Evolutionary conservation across 1,140 invertebrate genomes (phyloP), one percentile per base, ranked within the genome.

Genomic region (Ctenoplectra terminalis): DNA sequence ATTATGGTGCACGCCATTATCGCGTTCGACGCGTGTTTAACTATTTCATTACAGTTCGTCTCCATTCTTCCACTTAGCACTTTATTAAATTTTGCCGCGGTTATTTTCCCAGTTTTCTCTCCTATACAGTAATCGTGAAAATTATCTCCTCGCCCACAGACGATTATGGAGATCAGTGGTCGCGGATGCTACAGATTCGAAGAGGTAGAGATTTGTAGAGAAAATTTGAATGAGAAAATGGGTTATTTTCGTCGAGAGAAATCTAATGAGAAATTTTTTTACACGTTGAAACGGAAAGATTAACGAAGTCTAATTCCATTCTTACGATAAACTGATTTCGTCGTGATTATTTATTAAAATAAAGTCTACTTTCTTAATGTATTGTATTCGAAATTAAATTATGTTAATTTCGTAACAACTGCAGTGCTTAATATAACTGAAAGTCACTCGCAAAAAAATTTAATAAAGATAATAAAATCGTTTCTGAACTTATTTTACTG

Each of bases 141-240:
- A 73, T 56, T 40, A 73, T 64, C 48, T 80, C 11, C 58, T n/a
- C 46, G 69, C 3, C 3, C 26, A 0, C 56, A n/a, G 26, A 46
- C 63, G 40, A 43, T 80, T 80, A 73, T 80, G 69, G 69, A 73
- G 63, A 80, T 73, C 48, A 13, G 20, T 8, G 26, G 23, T 13
- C 46, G 20, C 58, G 77, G 37, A 63, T 52, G 54, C 56, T n/a
- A 40, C 43, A 29, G 20, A 50, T n/a, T 23, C 17, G 6, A n/a
- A 34, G n/a, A 23, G 37, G 15, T 17, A 9, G 63, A 73, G 48
- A 63, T 79, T 23, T 23, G 17, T 69, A 13, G 48, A 37, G 20
- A 17, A 50, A 37, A 48, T 60, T 60, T n/a, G n/a, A n/a, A n/a
- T n/a, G n/a, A n/a, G n/a, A n/a, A n/a, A n/a, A n/a, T n/a, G n/a